A percentile compares a stretch with the other conserved stretches of the same genome.
phyloP scores from a whole-genome alignment of 1,140 invertebrate species.

The roundworm (Caenorhabditis elegans) region DNA sequence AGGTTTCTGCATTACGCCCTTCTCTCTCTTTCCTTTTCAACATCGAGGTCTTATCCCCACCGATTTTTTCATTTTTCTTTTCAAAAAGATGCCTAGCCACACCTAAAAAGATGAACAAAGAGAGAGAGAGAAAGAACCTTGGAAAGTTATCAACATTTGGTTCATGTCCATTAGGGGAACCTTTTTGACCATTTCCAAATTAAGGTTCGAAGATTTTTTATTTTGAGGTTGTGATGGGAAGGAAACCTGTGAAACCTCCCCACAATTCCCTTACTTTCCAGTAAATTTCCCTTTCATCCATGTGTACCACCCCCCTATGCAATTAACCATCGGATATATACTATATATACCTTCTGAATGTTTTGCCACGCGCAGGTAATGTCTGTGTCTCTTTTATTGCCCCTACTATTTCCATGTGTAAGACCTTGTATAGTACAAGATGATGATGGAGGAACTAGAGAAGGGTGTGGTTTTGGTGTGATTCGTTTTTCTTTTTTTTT shows the following conservation, averaged over 20 bases:
- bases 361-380: conserved; percentile 26
- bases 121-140: background rate
- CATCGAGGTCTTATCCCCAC: background rate
- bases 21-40: background rate
- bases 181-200: too few species aligned
- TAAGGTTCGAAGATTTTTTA: too few species aligned
- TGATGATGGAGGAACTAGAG: background rate
- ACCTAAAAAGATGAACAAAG: background rate
- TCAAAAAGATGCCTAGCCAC: background rate
- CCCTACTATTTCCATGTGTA: background rate
- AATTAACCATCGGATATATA: conserved; percentile 5
- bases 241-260: too few species aligned
- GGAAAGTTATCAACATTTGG: too few species aligned
- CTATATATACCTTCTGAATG: background rate
- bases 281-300: background rate
- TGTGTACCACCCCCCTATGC: background rate
- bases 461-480: conserved; percentile 20
- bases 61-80: background rate
- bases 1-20: background rate
- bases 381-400: background rate
- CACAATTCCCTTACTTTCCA: background rate
- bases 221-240: too few species aligned
- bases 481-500: background rate
- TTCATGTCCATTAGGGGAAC: too few species aligned
- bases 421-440: conserved; percentile 12